phyloP scores from a whole-genome alignment of 2,888 invertebrate genomes.

The Thera britannica region DNA sequence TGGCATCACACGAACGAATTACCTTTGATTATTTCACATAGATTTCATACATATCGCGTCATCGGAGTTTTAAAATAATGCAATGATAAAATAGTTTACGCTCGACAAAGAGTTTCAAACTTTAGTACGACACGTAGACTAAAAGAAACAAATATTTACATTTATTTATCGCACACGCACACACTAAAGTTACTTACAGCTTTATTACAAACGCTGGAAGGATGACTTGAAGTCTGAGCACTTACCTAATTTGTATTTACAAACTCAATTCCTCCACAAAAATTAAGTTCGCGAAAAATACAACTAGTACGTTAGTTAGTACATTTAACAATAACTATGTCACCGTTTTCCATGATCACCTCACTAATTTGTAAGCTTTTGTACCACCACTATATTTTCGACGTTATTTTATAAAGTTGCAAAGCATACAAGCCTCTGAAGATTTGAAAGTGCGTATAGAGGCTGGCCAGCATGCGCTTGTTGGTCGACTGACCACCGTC shows the following conservation, averaged over 20 bases:
- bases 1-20: too few relatives aligned
- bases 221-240: background rate
- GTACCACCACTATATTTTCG: background rate
- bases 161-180: too few relatives aligned
- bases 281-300: background rate
- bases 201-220: too few relatives aligned
- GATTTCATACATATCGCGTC: too few relatives aligned
- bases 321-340: conserved; percentile 9
- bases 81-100: too few relatives aligned
- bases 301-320: too few relatives aligned
- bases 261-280: background rate
- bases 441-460: conserved; percentile 51
- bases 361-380: conserved; percentile 1
- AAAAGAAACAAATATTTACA: too few relatives aligned
- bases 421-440: conserved; percentile 45
- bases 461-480: conserved; percentile 64
- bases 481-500: conserved; percentile 69
- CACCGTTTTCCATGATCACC: conserved; percentile 11
- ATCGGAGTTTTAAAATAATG: too few relatives aligned
- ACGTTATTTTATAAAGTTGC: conserved; percentile 16
- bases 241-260: conserved; percentile 10
- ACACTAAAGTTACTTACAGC: too few relatives aligned
- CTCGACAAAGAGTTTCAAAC: too few relatives aligned
- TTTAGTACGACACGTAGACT: too few relatives aligned
- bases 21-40: too few relatives aligned